Evolutionary conservation across 2,113 vertebrate genomes (phyloP).

Genomic region (Oryzias curvinotus): DNA sequence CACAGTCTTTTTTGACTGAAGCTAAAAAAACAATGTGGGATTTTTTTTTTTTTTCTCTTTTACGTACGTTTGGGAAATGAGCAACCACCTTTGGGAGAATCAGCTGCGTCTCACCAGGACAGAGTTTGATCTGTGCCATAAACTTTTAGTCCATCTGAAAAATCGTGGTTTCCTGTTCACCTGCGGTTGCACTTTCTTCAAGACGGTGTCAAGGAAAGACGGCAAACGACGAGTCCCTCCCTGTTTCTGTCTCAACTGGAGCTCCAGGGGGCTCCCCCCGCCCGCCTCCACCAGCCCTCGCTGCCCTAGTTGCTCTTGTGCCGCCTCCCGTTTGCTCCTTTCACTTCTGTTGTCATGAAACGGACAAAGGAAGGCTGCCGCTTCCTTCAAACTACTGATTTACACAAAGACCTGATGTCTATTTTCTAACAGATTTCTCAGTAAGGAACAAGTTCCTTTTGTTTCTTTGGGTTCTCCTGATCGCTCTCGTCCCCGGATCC

Average conservation of each 20-base stretch:
- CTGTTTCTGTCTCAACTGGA: conserved; percentile 45
- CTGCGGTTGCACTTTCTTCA: not conserved
- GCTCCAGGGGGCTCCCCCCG: conserved; percentile 36
- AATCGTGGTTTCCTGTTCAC: conserved; percentile 2
- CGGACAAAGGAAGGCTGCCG: conserved; percentile 22
- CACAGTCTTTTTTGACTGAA: not conserved
- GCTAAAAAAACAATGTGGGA: too few relatives aligned
- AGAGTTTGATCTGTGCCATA: conserved; percentile 29
- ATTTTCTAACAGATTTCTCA: conserved; percentile 59
- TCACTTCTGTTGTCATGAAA: conserved; percentile 28
- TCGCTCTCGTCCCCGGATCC: conserved; percentile 21
- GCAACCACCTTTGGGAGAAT: conserved; percentile 20
- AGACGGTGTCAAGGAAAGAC: conserved; percentile 8
- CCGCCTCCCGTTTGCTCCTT: conserved; percentile 18
- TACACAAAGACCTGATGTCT: conserved; percentile 52
- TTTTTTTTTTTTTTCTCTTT: not conserved
- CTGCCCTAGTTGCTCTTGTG: not conserved
- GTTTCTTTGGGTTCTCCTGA: conserved; percentile 14
- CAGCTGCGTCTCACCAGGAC: conserved; percentile 28
- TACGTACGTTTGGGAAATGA: not conserved
- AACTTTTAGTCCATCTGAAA: conserved; percentile 5
- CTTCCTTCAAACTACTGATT: conserved; percentile 73
- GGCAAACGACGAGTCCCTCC: conserved; percentile 1
- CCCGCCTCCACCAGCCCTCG: not conserved
- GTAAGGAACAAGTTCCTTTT: conserved; percentile 26